Evolutionary conservation across 92 coral and sea anemone genomes (phyloP), one percentile per base, ranked within the genome.

Genomic region (Bergia puertoricense): DNA sequence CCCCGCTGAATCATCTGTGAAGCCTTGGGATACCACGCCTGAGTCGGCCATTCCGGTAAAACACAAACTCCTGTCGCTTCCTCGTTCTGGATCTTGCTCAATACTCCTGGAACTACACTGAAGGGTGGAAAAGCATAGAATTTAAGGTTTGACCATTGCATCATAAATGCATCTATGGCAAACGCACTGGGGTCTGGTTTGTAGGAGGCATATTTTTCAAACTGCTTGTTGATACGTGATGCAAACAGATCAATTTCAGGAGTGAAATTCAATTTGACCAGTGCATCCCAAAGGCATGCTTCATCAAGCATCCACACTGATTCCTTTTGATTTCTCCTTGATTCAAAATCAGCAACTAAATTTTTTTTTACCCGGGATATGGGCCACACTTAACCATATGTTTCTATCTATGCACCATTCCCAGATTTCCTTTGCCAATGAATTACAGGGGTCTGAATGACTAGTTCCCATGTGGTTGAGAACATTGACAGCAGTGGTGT

Each of bases 231-330:
- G 6, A 91, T 46, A 11, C 91, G 72, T 20, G 92, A 91, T 15
- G 92, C 89, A 80, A 88, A 85, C 73, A 91, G 44, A 41, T 88
- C 86, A 57, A 88, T 79, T 48, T 79, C 88, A 71, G 85, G 73
- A 23, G 48, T 56, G 80, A 88, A 68, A 59, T 62, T 74, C 57
- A 88, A 37, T 5, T 54, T 78, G 37, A 4, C 22, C 1, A 91
- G 51, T 40, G 91, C 39, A 37, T 50, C 74, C 11, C 20, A 10
- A 6, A 74, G 41, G 30, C 68, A 67, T 39, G 20, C 14, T 13
- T 45, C 50, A 45, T 45, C 50, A 2, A 45, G 50, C 50, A n/a
- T n/a, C n/a, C n/a, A n/a, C n/a, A n/a, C n/a, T n/a, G n/a, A n/a
- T n/a, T n/a, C n/a, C n/a, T n/a, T n/a, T n/a, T n/a, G n/a, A n/a